Base-by-base conservation (phyloP, 2,113 vertebrate genomes). In the Arizona elegans region DNA sequence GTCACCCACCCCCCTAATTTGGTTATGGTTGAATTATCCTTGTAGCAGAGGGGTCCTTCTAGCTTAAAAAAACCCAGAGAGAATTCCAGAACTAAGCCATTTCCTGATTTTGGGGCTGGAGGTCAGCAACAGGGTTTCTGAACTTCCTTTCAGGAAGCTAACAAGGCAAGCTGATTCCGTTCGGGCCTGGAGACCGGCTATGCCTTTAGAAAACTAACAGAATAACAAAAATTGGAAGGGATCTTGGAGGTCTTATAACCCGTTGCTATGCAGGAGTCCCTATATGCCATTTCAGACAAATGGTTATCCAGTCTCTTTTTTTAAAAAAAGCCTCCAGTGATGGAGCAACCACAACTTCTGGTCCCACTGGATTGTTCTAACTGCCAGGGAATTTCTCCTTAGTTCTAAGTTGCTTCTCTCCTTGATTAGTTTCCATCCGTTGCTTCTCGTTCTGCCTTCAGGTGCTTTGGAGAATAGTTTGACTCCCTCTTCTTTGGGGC, bases 131-230 rank as follows among this genome's bases (percentile, higher is more conserved):
- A 91, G 92, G 90, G 89, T 94, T 95, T 96, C 96, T 91, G 91
- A 86, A 24, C 92, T 96, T 94, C 92, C 95, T 94, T 92, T 91
- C 95, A 96, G 96, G 96, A 96, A 96, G 90, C 96, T 70, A 90
- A 91, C 29, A 13, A 53, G 24, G 87, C 92, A 89, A n/a, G 38
- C 93, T n/a, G 21, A 65, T 86, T 90, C 90, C 12, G 0, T 65
- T 3, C 89, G 53, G 93, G 90, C 95, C 95, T 96, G 96, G 91
- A 95, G 29, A 0, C 75, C 38, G 91, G 65, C 89, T 65, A 0
- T 88, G 70, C 9, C 17, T 7, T 86, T 53, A 81, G 90, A 91
- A 29, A 33, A 65, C 10, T 5, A 5, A 70, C 29, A 29, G 62
- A 70, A 70, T 29, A 70, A 70, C 11, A 47, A n/a, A 29, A 13